Percentiles rank a stretch among this genome's conserved stretches.
These are phyloP conservation scores for Isichthys henryi DNA, from an alignment of 2,113 vertebrate genomes.

Conservation along the genomic window DNA sequence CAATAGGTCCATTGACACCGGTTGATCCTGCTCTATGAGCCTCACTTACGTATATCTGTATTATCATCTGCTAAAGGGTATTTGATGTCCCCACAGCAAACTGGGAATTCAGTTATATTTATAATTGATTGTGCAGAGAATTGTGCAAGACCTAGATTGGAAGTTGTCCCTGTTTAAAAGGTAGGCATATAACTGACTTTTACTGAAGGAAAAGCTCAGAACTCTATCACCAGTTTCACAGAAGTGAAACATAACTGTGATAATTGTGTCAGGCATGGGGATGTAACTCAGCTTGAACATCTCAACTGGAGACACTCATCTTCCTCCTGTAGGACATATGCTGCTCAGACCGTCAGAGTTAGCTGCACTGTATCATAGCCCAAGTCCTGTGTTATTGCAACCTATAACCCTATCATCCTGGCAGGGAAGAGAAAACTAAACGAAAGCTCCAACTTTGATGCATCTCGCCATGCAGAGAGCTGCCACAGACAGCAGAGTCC, in stretches of 20 bases:
- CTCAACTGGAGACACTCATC: background rate
- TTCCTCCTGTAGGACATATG: background rate
- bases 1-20: background rate
- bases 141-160: background rate
- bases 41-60: background rate
- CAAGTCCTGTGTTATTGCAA: background rate
- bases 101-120: background rate
- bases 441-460: background rate
- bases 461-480: background rate
- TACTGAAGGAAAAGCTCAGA: background rate
- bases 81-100: background rate
- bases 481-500: background rate
- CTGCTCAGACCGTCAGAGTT: background rate
- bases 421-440: background rate
- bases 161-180: background rate
- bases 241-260: background rate
- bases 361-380: background rate
- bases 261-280: background rate
- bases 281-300: background rate
- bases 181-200: background rate
- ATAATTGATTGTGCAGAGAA: background rate
- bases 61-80: background rate
- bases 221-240: background rate
- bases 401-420: background rate
- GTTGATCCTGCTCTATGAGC: background rate